Evolutionary conservation across 2,888 invertebrate genomes (phyloP), one percentile per base, ranked within the genome.

Genomic region (Heliconius ethilla): DNA sequence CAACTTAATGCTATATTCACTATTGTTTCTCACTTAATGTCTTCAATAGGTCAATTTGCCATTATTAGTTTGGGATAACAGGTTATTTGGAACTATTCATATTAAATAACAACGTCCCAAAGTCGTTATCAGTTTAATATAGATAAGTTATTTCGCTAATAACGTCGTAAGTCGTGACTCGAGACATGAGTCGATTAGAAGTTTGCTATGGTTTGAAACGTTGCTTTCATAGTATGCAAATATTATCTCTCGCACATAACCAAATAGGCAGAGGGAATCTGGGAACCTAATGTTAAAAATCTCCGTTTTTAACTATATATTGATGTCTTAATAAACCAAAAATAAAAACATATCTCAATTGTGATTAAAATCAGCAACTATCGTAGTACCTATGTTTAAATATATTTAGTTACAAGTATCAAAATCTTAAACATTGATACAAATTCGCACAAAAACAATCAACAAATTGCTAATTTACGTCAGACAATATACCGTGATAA

Each of bases 11-110:
- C 75, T 51, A 67, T 6, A 55, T 66, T 51, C 37, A 29, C 79
- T 63, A 81, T 82, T 82, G 82, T 82, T 79, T 70, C 75, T 75
- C 40, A 74, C 63, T 72, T 77, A 77, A 75, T 80, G 73, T 77
- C 77, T 78, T 65, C 65, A 69, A 80, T 45, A 78, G 74, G 69
- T 74, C 78, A 75, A 78, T 80, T 80, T 80, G 73, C 69, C 66
- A 77, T 75, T 76, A 79, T 79, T 76, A 74, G 40, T 77, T 77
- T 73, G 27, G 66, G 59, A 73, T 67, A 67, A 77, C 51, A 72
- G 33, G 65, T 76, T 33, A 76, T 77, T 59, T 66, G 29, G 29
- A 73, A 73, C 72, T 65, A 29, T 27, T 77, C 59, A 27, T 67
- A 73, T 37, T 66, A 66, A 70, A 65, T 72, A 65, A 70, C 29